Base-by-base conservation (phyloP, 2,888 invertebrate genomes). In the Perdita meconis region DNA sequence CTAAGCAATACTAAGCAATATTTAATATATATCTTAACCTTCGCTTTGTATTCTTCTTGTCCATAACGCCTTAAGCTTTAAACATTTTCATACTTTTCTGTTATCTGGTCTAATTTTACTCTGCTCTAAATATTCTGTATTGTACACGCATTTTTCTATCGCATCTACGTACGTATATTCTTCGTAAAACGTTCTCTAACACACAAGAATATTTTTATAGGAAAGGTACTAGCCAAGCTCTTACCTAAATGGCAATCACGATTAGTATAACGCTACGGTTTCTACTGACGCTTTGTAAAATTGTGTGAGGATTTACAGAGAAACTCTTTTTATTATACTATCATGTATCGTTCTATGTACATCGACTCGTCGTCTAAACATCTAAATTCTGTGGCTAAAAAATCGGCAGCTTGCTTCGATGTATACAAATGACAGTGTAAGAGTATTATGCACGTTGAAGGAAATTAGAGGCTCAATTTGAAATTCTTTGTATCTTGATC, bases 341-440 rank as follows among this genome's bases (percentile, higher is more conserved):
- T 47, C 19, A 22, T 53, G n/a, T 44, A 44, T 65, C 51, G 38
- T 16, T 51, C 24, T 61, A 61, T 57, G 56, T 16, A 70, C 40
- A 16, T 59, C 34, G 38, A 66, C 51, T 61, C 26, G 16, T 51
- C 53, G 44, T 42, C 63, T 40, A 59, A 59, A 47, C 19, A 16
- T 42, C 19, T 55, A 75, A 47, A 26, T 42, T 55, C 30, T 38
- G 34, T 57, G 26, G 30, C 61, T 63, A 55, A 68, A 53, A 69
- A 69, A 69, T 68, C 69, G 75, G 75, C 71, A 79, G 79, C 71
- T 55, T 65, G 44, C 42, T 80, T 72, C 53, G 24, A 80, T 80
- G 64, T 78, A 42, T 60, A 16, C 47, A 51, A 68, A 13, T 51
- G 19, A 60, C 19, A 50, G 4, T 34, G 57, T 50, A n/a, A 59